Percentiles rank a stretch among this genome's conserved stretches.
phyloP scores from a whole-genome alignment of 2,113 vertebrate species.

The Accipiter virgatus region DNA sequence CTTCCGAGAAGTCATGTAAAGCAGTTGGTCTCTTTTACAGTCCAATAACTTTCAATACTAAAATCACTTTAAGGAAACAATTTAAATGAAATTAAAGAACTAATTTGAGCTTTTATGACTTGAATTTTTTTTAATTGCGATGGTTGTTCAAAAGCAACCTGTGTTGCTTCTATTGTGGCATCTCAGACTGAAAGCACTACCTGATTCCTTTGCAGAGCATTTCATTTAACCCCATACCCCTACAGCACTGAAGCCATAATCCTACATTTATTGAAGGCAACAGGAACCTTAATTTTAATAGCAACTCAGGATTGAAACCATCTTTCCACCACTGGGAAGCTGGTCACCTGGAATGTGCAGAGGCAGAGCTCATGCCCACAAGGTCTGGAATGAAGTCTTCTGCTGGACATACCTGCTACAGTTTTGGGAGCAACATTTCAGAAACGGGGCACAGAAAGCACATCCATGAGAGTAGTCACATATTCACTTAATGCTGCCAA shows the following conservation, averaged over 20 bases:
- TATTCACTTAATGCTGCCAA: background rate
- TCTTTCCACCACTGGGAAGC: background rate
- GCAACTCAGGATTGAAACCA: background rate
- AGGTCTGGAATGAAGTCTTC: background rate
- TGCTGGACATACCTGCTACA: background rate
- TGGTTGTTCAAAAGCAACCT: background rate
- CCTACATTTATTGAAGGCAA: background rate
- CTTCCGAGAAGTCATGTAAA: background rate
- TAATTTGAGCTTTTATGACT: background rate
- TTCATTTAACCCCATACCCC: background rate
- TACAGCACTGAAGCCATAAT: background rate
- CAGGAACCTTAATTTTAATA: background rate
- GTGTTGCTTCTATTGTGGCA: background rate
- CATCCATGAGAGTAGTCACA: background rate
- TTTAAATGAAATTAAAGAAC: constrained; percentile 30
- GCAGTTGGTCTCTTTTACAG: constrained; percentile 40
- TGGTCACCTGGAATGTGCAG: background rate
- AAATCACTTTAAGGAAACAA: constrained; percentile 27
- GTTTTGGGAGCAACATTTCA: background rate
- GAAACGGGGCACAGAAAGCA: background rate
- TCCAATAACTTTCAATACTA: constrained; percentile 39
- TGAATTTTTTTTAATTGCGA: background rate
- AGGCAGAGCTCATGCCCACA: background rate
- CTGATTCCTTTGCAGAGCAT: background rate
- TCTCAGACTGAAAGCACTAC: background rate